Percentiles rank a stretch among this genome's conserved stretches.
These are phyloP conservation scores for Stenotaenia linearis DNA, from an alignment of 2,888 invertebrate genomes.

Conservation along the genomic window DNA sequence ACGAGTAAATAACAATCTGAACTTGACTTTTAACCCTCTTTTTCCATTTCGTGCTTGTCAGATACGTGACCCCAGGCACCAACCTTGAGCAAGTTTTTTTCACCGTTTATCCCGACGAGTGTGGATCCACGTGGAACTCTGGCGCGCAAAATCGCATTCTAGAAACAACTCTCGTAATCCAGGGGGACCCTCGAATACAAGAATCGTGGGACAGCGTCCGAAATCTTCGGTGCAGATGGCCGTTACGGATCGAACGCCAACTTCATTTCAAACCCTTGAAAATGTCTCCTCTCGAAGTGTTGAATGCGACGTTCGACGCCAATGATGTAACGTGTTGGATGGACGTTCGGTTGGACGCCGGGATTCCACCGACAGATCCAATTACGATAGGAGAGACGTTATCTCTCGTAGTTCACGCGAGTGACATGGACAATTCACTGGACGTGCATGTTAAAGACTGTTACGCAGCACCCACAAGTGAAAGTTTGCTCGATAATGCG, in stretches of 20 bases:
- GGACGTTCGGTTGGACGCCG: conserved; percentile 60
- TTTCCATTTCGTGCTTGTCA: conserved; percentile 3
- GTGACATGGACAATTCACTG: conserved; percentile 59
- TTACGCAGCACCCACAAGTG: conserved; percentile 57
- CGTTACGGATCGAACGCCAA: conserved; percentile 42
- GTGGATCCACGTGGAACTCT: conserved; percentile 32
- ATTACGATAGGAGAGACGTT: conserved; percentile 66
- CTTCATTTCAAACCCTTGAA: conserved; percentile 58
- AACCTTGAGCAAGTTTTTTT: not conserved
- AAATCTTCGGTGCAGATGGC: conserved; percentile 54
- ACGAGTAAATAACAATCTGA: not conserved
- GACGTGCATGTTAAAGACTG: conserved; percentile 66
- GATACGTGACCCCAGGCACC: conserved; percentile 26
- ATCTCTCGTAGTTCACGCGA: conserved; percentile 63
- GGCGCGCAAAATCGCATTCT: conserved; percentile 33
- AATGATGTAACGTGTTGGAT: conserved; percentile 63
- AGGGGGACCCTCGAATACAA: conserved; percentile 60
- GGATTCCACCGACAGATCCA: conserved; percentile 60
- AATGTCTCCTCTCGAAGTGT: conserved; percentile 63
- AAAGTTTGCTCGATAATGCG: conserved; percentile 52
- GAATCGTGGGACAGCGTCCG: conserved; percentile 62
- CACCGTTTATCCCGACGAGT: conserved; percentile 27
- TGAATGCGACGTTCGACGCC: conserved; percentile 59
- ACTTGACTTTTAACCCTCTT: conserved; percentile 5
- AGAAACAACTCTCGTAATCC: conserved; percentile 49